Base-by-base conservation (phyloP, 2,797 vertebrate genomes). In the Acanthopagrus latus region DNA sequence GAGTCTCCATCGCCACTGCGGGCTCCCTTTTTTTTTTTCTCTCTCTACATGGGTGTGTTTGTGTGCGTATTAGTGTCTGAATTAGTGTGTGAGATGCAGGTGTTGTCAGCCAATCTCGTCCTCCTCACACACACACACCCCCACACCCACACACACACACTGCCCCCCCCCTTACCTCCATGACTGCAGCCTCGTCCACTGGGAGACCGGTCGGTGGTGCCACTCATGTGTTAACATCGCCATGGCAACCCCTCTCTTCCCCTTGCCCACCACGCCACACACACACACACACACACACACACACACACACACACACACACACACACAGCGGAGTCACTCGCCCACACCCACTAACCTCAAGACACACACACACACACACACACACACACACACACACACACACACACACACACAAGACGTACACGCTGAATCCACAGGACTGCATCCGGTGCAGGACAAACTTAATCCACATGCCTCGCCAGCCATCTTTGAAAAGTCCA, bases 161-260 rank as follows among this genome's bases (percentile, higher is more conserved):
- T 4, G 68, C 14, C 58, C 59, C 52, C 86, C 3, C 86, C 67
- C 78, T 83, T 82, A 93, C 92, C 92, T 93, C 91, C 81, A 89
- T 81, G 88, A 91, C 93, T 94, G 92, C 87, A 92, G 93, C 89
- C 93, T 81, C 85, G 88, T 94, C 93, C 93, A 90, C 92, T 89
- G 94, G 94, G 93, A 94, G 93, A 94, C 93, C 88, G 83, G 93
- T 93, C 89, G 90, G 90, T 87, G 90, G 91, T 95, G 93, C 93
- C 94, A 95, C 93, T 95, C 94, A 94, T 96, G 94, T 96, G 95
- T 95, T 95, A 95, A 95, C 92, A 94, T 95, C 67, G 88, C 94
- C 95, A 96, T 96, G 93, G 94, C 95, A 95, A 95, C 95, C 90
- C 91, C 88, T 93, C 92, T 95, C 92, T 94, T 94, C 91, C 91